Evolutionary conservation across 2,113 vertebrate genomes (phyloP).

Genomic region (Colaptes auratus): DNA sequence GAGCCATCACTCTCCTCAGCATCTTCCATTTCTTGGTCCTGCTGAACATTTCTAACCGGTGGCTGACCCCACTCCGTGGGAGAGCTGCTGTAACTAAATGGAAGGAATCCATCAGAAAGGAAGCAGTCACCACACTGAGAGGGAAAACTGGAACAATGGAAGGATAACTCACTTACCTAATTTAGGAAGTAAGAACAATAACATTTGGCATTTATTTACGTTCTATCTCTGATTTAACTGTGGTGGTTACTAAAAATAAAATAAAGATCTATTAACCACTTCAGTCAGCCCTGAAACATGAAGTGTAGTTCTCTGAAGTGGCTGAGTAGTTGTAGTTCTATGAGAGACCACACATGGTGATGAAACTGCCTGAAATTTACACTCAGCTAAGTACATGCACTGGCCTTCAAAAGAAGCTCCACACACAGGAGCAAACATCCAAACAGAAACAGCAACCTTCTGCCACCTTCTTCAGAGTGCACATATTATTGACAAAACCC

Average conservation of each 20-base stretch:
- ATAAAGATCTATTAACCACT: background rate
- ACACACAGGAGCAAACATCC: accelerated
- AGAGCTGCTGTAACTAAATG: slow-evolving; percentile 66
- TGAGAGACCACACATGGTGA: background rate
- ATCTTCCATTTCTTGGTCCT: slow-evolving; percentile 69
- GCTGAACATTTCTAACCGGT: slow-evolving; percentile 4
- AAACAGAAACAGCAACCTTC: background rate
- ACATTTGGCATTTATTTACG: background rate
- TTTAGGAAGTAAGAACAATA: background rate
- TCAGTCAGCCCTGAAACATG: background rate
- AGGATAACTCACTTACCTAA: background rate
- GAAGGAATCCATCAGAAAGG: slow-evolving; percentile 22
- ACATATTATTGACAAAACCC: background rate
- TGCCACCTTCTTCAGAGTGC: background rate
- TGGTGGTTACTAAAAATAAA: background rate
- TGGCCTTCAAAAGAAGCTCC: background rate
- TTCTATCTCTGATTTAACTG: background rate
- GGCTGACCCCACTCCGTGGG: slow-evolving; percentile 49
- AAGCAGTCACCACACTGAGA: background rate
- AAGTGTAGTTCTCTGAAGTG: background rate
- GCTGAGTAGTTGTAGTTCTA: background rate
- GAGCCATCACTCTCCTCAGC: slow-evolving; percentile 59
- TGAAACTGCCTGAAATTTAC: background rate
- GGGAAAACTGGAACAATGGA: background rate
- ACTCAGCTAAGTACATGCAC: accelerated